A percentile compares a stretch with the other conserved stretches of the same genome.
Conservation (phyloP, 1,140 invertebrate genomes). For the Acyrthosiphon pisum region DNA sequence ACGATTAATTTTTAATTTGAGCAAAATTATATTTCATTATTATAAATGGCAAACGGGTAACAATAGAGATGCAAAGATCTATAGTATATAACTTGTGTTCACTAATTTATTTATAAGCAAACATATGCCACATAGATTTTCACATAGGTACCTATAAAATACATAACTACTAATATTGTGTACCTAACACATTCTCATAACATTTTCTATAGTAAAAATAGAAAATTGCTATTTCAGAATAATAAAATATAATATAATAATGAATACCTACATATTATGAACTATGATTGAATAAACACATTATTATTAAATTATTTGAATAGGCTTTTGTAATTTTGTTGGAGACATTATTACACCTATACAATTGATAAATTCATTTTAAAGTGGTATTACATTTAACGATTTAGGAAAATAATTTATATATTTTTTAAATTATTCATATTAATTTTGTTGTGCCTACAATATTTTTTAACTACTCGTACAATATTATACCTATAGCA, state of each 20-base stretch:
- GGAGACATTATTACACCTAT: neutral
- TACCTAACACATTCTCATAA: neutral
- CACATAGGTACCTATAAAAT: neutral
- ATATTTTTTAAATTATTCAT: neutral
- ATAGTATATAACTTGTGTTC: neutral
- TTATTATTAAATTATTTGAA: neutral
- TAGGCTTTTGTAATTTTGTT: neutral
- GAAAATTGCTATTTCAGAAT: neutral
- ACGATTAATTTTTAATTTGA: slow-evolving; percentile 2
- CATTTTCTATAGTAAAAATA: neutral
- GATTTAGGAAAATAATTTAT: neutral
- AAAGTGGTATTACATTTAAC: neutral
- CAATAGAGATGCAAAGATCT: neutral
- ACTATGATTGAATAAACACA: neutral
- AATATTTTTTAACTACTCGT: neutral
- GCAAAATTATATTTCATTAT: neutral
- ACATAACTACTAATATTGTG: neutral
- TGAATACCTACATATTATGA: neutral
- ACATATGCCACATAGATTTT: neutral
- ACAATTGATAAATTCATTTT: neutral
- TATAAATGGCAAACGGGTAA: neutral
- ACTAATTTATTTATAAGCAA: too few species aligned
- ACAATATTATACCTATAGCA: neutral
- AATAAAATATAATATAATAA: neutral
- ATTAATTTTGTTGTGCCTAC: neutral